phyloP scores from a whole-genome alignment of 2,113 vertebrate species.

The Epinephelus moara region DNA sequence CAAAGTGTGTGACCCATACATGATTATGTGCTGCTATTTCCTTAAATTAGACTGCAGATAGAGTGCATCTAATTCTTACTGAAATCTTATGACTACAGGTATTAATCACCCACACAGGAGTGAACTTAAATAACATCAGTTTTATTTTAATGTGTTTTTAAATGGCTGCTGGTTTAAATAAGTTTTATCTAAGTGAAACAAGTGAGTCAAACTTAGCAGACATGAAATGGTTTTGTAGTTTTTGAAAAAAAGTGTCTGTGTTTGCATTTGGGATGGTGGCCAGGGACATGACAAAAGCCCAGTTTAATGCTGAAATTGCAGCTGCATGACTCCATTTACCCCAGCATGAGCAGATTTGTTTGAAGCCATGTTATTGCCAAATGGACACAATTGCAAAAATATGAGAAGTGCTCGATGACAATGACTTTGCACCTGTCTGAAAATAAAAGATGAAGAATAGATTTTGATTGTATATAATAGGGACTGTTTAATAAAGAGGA shows the following conservation, averaged over 20 bases:
- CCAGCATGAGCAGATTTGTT: neutral
- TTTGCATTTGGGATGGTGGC: neutral
- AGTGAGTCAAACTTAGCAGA: neutral
- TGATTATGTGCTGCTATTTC: neutral
- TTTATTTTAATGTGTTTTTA: neutral
- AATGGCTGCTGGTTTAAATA: neutral
- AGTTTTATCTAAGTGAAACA: neutral
- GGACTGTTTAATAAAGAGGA: neutral
- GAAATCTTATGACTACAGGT: neutral
- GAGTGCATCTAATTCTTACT: neutral
- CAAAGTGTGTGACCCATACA: neutral
- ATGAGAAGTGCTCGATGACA: neutral
- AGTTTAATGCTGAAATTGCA: slow-evolving; percentile 16
- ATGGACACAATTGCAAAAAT: neutral
- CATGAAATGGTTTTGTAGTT: neutral
- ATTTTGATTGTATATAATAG: neutral
- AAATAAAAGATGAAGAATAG: neutral
- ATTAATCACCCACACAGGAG: neutral
- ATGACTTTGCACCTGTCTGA: neutral
- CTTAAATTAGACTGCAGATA: neutral
- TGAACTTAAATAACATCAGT: neutral
- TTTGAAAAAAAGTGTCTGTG: neutral
- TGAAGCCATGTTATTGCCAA: neutral
- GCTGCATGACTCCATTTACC: neutral
- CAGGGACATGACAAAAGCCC: slow-evolving; percentile 26